Evolutionary conservation across 1,140 invertebrate genomes (phyloP), one percentile per base, ranked within the genome.

Genomic region (Eriosoma lanigerum): DNA sequence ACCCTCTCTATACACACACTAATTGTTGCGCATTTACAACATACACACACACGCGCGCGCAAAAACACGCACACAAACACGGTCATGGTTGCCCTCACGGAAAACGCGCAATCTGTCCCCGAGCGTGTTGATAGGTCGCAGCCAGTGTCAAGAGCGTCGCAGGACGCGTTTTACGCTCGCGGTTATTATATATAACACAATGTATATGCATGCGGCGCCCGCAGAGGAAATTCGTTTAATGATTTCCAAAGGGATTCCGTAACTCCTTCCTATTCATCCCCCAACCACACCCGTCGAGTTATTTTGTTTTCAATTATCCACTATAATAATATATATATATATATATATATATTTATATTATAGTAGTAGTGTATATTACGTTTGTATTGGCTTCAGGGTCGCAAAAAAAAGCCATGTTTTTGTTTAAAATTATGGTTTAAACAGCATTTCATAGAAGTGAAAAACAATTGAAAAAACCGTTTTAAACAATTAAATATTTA

Each of bases 21-120:
- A 73, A 54, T 73, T 73, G 44, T 73, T 73, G 68, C 46, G 24
- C 68, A 73, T 73, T 64, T 64, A 64, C 60, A 64, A n/a, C 60
- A 38, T n/a, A 32, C 29, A 64, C 29, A 64, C 60, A 29, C 48
- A n/a, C 66, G n/a, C n/a, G n/a, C n/a, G n/a, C n/a, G n/a, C n/a
- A n/a, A n/a, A n/a, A n/a, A 17, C 70, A 29, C 48, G 38, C 62
- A 64, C 32, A 12, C n/a, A n/a, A 19, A 44, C 62, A n/a, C 19
- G n/a, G n/a, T 4, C 32, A 38, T 8, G 32, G 32, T 38, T 29
- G 8, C 32, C 29, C 62, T 15, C 32, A 12, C 62, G 38, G 17
- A 64, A n/a, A 64, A 21, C 32, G 62, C 62, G 62, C 62, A 17
- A 44, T 64, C 62, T 19, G 29, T 64, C 62, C 60, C 15, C 17